Base-by-base conservation (phyloP, 1,140 invertebrate genomes). In the Bombus breviceps region DNA sequence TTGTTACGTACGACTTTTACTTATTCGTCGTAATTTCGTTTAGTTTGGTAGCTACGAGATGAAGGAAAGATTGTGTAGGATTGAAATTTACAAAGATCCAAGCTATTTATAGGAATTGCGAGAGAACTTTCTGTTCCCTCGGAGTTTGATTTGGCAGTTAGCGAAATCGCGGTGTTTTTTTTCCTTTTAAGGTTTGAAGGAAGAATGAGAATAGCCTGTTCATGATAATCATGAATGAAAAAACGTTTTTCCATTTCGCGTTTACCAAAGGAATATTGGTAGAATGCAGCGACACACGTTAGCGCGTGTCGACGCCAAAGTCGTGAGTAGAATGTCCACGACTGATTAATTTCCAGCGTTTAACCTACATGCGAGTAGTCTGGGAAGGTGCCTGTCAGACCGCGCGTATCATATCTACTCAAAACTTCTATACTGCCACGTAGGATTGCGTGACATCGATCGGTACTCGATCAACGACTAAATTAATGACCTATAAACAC, bases 311-410 rank as follows among this genome's bases (percentile, higher is more conserved):
- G 66, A 59, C 66, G 83, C 22, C 83, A 25, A 8, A 10, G 15
- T 37, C 83, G 83, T 84, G 83, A 84, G 76, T 25, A 37, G 83
- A 84, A 84, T 84, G 43, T 77, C 47, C 76, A 84, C 83, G 83
- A 59, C 75, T 72, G 83, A 84, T 84, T 84, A 84, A 84, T 84
- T 84, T 84, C 83, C 75, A 84, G 43, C 83, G 83, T 84, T 84
- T 84, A 84, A 84, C 83, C 83, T 79, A 84, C 83, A 84, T 84
- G 83, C 83, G 53, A 72, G 83, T 57, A 57, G 73, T 77, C 47
- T 9, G 28, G 59, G 76, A 79, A 84, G 75, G 66, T 84, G 68
- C 83, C 66, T 37, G 83, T 84, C 75, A 43, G 75, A 47, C 75
- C 22, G 22, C 47, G 66, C 47, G 66, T 47, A 76, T 53, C 41